Percentiles rank a stretch among this genome's conserved stretches.
phyloP scores from a whole-genome alignment of 2,888 invertebrate species.

The Acleris sparsana region DNA sequence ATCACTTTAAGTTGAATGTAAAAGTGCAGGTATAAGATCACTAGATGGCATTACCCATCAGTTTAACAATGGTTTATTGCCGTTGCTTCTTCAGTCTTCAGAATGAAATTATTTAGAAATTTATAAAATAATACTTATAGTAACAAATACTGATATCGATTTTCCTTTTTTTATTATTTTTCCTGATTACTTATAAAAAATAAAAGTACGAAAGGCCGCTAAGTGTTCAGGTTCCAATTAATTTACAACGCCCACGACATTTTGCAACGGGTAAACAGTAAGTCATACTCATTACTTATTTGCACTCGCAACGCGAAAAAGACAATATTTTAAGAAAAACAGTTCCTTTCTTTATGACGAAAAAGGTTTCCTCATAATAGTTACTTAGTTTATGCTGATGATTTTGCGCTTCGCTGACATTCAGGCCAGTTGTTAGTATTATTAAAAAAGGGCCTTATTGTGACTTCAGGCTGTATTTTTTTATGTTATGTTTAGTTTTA shows the following conservation, averaged over 20 bases:
- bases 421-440: neutral
- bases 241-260: neutral
- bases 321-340: conserved; percentile 53
- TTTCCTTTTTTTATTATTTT: too few species aligned
- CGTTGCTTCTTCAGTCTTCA: neutral
- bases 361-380: conserved; percentile 39
- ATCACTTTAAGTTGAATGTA: too few species aligned
- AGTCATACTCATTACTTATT: conserved; percentile 46
- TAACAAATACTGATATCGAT: too few species aligned
- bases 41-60: conserved; percentile 27
- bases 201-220: neutral
- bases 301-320: conserved; percentile 45
- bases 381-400: conserved; percentile 20
- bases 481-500: too few species aligned
- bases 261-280: conserved; percentile 27
- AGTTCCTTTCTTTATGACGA: conserved; percentile 45
- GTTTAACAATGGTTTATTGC: neutral
- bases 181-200: too few species aligned
- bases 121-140: too few species aligned
- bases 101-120: too few species aligned
- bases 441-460: neutral
- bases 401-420: conserved; percentile 20
- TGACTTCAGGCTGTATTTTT: too few species aligned
- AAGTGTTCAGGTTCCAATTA: neutral
- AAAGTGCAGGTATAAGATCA: too few species aligned